These are phyloP conservation scores for Bathynomus jamesi DNA, from an alignment of 1,140 invertebrate species.

Conservation along the genomic window DNA sequence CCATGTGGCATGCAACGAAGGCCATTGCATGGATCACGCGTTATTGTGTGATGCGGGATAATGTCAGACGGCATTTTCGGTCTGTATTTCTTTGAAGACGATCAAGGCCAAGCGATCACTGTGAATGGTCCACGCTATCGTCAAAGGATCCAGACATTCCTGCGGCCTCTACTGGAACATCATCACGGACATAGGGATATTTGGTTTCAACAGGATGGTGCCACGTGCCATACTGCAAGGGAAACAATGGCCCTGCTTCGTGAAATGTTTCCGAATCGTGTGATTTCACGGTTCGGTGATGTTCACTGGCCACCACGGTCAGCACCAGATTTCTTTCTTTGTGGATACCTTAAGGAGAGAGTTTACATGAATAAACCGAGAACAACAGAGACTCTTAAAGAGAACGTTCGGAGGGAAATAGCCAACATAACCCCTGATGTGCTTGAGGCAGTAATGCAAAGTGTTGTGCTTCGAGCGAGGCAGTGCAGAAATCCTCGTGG, in stretches of 20 bases:
- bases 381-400: not conserved
- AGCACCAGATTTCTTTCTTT: constrained; percentile 44
- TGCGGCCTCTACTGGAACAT: not conserved
- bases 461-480: not conserved
- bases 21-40: constrained; percentile 40
- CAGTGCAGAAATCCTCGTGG: not conserved
- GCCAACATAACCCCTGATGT: not conserved
- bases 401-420: not conserved
- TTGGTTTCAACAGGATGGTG: constrained; percentile 7
- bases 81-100: constrained; percentile 29
- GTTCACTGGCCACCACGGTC: constrained; percentile 44
- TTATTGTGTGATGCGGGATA: constrained; percentile 42
- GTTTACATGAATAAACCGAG: constrained; percentile 3
- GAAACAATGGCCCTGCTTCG: not conserved
- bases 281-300: constrained; percentile 38
- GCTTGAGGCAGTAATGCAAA: not conserved
- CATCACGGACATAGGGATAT: not conserved
- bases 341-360: constrained; percentile 39
- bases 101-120: constrained; percentile 28
- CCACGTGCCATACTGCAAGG: not conserved
- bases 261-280: not conserved
- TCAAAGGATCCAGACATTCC: not conserved
- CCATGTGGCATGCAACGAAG: constrained; percentile 39
- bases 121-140: constrained; percentile 4
- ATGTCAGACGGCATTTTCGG: constrained; percentile 41